Evolutionary conservation across 2,113 vertebrate species (phyloP).

Genomic region (Sisor rabdophorus): DNA sequence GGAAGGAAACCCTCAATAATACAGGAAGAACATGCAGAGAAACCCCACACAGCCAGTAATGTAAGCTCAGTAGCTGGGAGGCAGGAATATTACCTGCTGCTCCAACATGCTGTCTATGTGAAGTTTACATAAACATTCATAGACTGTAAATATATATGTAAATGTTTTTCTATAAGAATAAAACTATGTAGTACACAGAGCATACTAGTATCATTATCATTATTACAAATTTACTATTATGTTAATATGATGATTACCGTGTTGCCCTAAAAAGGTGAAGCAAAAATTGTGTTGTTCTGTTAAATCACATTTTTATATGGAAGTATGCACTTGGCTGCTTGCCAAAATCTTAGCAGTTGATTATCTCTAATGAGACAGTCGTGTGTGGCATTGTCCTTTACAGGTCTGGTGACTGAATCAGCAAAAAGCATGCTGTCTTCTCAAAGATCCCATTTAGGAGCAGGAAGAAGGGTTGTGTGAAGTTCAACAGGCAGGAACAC

Average conservation of each 20-base stretch:
- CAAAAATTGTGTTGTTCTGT: slow-evolving; percentile 9
- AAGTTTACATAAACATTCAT: background rate
- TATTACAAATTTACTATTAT: slow-evolving; percentile 28
- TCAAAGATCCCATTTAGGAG: slow-evolving; percentile 34
- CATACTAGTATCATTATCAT: slow-evolving; percentile 5
- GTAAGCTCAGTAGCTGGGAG: background rate
- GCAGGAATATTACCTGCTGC: background rate
- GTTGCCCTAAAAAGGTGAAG: slow-evolving; percentile 27
- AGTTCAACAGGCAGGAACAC: slow-evolving; percentile 36
- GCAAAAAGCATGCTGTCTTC: slow-evolving; percentile 34
- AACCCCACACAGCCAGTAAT: background rate
- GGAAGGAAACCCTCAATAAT: background rate
- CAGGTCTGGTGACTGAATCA: slow-evolving; percentile 43
- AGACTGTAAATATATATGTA: background rate
- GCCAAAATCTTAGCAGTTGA: slow-evolving; percentile 39
- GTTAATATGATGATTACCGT: slow-evolving; percentile 44
- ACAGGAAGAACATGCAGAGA: background rate
- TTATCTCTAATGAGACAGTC: slow-evolving; percentile 42
- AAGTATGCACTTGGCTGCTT: slow-evolving; percentile 22
- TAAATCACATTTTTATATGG: slow-evolving; percentile 29
- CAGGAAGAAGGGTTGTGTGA: slow-evolving; percentile 45
- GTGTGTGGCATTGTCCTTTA: slow-evolving; percentile 53
- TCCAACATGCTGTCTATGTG: background rate
- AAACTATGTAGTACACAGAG: background rate
- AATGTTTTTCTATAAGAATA: background rate